These are phyloP conservation scores for Trematomus bernacchii DNA, from an alignment of 2,797 vertebrate species.

Conservation along the genomic window DNA sequence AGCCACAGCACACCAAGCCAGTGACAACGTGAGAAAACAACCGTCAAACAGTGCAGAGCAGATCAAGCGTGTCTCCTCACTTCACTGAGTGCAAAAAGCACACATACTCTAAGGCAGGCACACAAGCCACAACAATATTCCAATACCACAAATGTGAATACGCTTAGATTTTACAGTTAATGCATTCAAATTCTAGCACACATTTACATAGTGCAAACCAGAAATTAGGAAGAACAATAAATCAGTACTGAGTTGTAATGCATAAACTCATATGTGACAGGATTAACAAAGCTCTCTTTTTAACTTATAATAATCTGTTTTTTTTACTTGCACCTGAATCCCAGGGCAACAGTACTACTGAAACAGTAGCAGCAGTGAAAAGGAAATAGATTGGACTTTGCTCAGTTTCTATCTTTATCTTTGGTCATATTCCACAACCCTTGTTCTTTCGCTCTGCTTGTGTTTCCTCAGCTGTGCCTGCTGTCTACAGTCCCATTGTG, in stretches of 20 bases:
- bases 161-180: constrained; percentile 11
- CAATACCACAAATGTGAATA: constrained; percentile 39
- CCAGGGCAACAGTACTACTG: constrained; percentile 25
- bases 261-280: background rate
- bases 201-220: constrained; percentile 16
- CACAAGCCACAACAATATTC: constrained; percentile 64
- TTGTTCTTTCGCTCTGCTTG: constrained; percentile 74
- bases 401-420: constrained; percentile 68
- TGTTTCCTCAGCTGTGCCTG: constrained; percentile 84
- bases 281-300: background rate
- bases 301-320: constrained; percentile 7
- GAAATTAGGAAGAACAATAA: constrained; percentile 17
- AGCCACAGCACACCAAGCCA: constrained; percentile 84
- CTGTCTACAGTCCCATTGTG: constrained; percentile 82
- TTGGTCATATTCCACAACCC: constrained; percentile 53
- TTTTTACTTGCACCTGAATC: constrained; percentile 30
- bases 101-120: constrained; percentile 53
- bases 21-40: constrained; percentile 98
- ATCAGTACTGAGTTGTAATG: constrained; percentile 1
- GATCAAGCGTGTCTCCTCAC: constrained; percentile 87
- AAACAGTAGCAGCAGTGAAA: constrained; percentile 46
- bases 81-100: constrained; percentile 85
- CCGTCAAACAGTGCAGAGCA: constrained; percentile 89
- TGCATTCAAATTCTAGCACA: constrained; percentile 11
- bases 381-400: constrained; percentile 56